These are phyloP conservation scores for Nephrotoma guestfalica DNA, from an alignment of 2,888 invertebrate species.

Conservation along the genomic window DNA sequence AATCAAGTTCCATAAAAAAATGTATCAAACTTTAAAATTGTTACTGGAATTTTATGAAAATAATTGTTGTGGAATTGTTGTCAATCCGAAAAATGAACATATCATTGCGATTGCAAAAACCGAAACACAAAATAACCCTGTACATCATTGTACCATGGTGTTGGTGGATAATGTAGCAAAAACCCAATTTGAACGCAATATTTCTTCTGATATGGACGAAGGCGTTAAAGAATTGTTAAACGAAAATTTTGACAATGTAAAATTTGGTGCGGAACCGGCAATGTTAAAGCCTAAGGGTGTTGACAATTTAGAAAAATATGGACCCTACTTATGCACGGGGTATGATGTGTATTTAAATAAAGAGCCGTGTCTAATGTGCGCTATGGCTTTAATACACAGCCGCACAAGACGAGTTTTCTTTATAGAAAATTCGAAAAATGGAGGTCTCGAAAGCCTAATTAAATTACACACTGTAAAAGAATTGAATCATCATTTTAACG, in stretches of 20 bases:
- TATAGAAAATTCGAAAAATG: conserved; percentile 38
- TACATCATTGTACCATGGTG: conserved; percentile 74
- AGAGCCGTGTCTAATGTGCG: conserved; percentile 91
- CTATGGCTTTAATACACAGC: conserved; percentile 92
- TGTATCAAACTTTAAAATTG: conserved; percentile 37
- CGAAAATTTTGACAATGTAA: conserved; percentile 25
- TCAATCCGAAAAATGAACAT: conserved; percentile 52
- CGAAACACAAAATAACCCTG: conserved; percentile 40
- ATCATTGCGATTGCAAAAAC: conserved; percentile 51
- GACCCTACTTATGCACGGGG: conserved; percentile 74
- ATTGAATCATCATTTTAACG: conserved; percentile 86
- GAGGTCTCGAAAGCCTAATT: conserved; percentile 54
- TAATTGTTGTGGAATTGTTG: conserved; percentile 36
- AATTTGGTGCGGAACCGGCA: conserved; percentile 35
- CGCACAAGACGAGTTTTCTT: conserved; percentile 72
- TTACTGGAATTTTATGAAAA: conserved; percentile 26
- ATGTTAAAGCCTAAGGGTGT: conserved; percentile 26
- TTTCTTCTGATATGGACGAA: conserved; percentile 32
- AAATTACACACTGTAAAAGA: conserved; percentile 64
- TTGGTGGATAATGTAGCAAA: conserved; percentile 74
- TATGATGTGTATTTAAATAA: conserved; percentile 67
- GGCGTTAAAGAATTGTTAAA: conserved; percentile 28
- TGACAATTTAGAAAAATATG: conserved; percentile 18
- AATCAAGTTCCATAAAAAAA: conserved; percentile 37
- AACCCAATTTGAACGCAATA: conserved; percentile 48